These are phyloP conservation scores for Pangasius larnaudii DNA, from an alignment of 2,797 vertebrate species.

Conservation along the genomic window DNA sequence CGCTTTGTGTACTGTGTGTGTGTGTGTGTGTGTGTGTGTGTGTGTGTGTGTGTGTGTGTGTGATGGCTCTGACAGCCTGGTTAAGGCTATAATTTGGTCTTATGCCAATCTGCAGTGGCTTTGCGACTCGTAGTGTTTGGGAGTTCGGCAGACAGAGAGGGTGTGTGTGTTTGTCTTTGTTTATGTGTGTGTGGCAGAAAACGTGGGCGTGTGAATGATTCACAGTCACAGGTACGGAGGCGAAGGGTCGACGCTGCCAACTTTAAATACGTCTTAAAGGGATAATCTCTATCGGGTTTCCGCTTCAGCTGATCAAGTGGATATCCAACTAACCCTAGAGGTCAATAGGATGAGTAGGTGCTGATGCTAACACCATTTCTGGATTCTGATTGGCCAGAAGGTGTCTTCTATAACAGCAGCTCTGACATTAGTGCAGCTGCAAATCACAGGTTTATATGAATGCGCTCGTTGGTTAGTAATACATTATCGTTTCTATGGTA, in stretches of 20 bases:
- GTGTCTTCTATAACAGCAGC: neutral
- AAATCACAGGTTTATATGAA: neutral
- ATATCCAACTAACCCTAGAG: neutral
- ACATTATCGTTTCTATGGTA: neutral
- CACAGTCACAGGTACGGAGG: constrained; percentile 32
- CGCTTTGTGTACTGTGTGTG: neutral
- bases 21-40: constrained; percentile 26
- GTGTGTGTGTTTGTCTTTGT: constrained; percentile 23
- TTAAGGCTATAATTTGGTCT: constrained; percentile 36
- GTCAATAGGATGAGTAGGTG: too few species aligned
- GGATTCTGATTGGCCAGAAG: neutral
- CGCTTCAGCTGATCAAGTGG: neutral
- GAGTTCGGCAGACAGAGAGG: constrained; percentile 6
- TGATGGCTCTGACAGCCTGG: constrained; percentile 13
- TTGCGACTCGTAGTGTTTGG: neutral
- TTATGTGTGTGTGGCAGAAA: constrained; percentile 43
- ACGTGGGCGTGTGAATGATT: constrained; percentile 30
- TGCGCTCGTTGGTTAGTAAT: neutral
- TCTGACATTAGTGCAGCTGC: neutral
- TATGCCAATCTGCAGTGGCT: constrained; percentile 25
- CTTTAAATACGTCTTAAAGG: constrained; percentile 15
- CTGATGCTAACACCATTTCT: neutral
- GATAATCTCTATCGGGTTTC: neutral
- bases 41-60: neutral
- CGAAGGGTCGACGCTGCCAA: constrained; percentile 1